Percentiles rank a stretch among this genome's conserved stretches.
Evolutionary conservation across 2,113 vertebrate genomes (phyloP).

Genomic region (Ictidomys tridecemlineatus): DNA sequence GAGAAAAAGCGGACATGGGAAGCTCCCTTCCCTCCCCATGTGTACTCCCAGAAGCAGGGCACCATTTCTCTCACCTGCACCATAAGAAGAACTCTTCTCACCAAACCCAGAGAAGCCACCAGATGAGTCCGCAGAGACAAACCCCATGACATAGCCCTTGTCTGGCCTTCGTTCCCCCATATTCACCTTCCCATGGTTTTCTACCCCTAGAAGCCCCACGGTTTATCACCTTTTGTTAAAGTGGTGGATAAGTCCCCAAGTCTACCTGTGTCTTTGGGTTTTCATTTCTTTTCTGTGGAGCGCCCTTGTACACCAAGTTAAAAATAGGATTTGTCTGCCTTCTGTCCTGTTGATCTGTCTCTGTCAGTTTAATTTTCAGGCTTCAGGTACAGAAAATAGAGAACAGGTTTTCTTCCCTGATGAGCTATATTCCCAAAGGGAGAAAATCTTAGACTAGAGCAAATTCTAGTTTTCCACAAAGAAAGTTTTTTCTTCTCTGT

Average conservation of each 20-base stretch:
- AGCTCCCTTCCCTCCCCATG: background rate
- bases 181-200: rapidly evolving
- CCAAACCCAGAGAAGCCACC: background rate
- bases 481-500: background rate
- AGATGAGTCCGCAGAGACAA: background rate
- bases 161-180: rapidly evolving
- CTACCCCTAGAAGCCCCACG: background rate
- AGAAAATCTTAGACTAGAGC: background rate
- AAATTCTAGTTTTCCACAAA: conserved; percentile 12
- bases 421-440: background rate
- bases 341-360: background rate
- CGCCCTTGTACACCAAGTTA: background rate
- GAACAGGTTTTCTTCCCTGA: background rate
- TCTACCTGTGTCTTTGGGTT: background rate
- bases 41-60: background rate
- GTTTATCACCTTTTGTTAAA: background rate
- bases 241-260: background rate
- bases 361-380: background rate
- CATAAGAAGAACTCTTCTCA: background rate
- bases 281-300: background rate
- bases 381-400: background rate
- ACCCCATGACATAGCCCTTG: background rate
- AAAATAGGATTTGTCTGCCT: background rate
- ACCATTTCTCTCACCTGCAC: background rate
- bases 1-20: background rate